Evolutionary conservation across 2,113 vertebrate species (phyloP).

Genomic region (Neogale vison): DNA sequence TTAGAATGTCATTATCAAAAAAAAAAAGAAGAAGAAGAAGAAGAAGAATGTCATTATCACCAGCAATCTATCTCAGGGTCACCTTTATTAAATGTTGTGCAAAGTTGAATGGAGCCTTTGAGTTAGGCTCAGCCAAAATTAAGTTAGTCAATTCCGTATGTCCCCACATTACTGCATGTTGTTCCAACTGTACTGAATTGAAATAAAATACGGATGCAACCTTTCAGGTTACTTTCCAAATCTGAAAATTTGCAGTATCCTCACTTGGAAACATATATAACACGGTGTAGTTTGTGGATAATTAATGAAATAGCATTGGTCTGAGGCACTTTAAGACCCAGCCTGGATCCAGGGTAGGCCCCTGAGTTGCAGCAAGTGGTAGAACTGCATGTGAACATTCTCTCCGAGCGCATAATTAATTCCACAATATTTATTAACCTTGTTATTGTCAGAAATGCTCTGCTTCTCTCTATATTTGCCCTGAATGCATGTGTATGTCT

Average conservation of each 20-base stretch:
- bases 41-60: slow-evolving; percentile 4
- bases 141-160: background rate
- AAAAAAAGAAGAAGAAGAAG: too few relatives aligned
- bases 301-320: background rate
- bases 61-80: background rate
- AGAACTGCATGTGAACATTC: slow-evolving; percentile 73
- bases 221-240: slow-evolving; percentile 10
- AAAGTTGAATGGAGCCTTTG: slow-evolving; percentile 45
- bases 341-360: background rate
- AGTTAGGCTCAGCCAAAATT: slow-evolving; percentile 16
- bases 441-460: slow-evolving; percentile 80
- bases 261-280: background rate
- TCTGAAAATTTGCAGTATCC: background rate
- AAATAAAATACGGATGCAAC: slow-evolving; percentile 28
- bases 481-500: slow-evolving; percentile 78
- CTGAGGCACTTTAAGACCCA: background rate
- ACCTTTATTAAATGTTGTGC: slow-evolving; percentile 37
- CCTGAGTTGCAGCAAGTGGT: background rate
- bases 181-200: background rate
- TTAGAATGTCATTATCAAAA: background rate
- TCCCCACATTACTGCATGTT: background rate
- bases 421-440: slow-evolving; percentile 81
- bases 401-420: slow-evolving; percentile 64
- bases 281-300: background rate
- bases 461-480: slow-evolving; percentile 83